Conservation (phyloP, 1,140 invertebrate species). For the Battus philenor region DNA sequence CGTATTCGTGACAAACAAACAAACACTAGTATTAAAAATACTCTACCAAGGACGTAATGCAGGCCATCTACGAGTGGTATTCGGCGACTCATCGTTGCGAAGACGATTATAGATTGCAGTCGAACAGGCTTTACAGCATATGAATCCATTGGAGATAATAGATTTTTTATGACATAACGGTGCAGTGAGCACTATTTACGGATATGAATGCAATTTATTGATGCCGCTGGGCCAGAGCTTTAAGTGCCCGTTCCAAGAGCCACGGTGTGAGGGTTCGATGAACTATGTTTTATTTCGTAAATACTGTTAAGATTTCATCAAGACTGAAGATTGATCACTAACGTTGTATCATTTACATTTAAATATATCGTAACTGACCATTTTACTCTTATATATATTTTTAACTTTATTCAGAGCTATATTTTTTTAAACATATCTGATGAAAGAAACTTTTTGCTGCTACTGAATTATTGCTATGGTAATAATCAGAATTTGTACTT, state of each 20-base stretch:
- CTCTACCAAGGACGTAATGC: not conserved
- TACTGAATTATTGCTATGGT: too few species aligned
- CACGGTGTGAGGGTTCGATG: conserved; percentile 6
- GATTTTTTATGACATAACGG: conserved; percentile 21
- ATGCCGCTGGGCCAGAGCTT: conserved; percentile 14
- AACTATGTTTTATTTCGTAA: conserved; percentile 15
- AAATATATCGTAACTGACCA: conserved; percentile 3
- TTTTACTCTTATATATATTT: too few species aligned
- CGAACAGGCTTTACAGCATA: conserved; percentile 14
- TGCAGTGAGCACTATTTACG: conserved; percentile 20
- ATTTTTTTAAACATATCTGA: too few species aligned
- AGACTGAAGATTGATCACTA: conserved; percentile 10
- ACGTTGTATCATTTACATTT: conserved; percentile 7
- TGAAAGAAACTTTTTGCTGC: too few species aligned
- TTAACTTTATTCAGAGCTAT: too few species aligned
- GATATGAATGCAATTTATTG: conserved; percentile 22
- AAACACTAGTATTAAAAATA: not conserved
- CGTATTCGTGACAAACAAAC: not conserved
- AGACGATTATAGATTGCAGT: conserved; percentile 5
- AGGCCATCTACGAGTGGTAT: conserved; percentile 2
- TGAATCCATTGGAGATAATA: conserved; percentile 16
- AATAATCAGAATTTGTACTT: too few species aligned
- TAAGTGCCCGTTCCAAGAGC: conserved; percentile 5
- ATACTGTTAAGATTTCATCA: conserved; percentile 14
- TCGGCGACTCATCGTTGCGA: not conserved